phyloP scores from a whole-genome alignment of 2,113 vertebrate species.

The Varanus komodoensis region DNA sequence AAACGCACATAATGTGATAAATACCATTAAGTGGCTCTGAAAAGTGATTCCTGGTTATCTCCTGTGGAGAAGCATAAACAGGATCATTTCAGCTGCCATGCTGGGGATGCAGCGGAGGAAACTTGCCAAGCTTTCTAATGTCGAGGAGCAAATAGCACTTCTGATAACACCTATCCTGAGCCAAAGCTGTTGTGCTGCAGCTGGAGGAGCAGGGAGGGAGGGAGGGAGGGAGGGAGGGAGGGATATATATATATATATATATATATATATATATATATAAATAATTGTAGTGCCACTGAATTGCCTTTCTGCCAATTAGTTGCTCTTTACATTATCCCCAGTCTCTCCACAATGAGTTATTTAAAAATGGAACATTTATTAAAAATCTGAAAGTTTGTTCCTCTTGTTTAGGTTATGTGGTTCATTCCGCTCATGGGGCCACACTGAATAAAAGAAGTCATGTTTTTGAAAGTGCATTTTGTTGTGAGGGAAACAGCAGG shows the following conservation, averaged over 20 bases:
- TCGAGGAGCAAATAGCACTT: neutral
- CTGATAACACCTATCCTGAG: neutral
- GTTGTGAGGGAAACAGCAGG: neutral
- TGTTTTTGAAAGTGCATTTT: neutral
- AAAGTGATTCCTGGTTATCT: conserved; percentile 30
- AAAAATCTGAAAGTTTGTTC: too few relatives aligned
- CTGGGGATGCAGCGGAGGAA: neutral
- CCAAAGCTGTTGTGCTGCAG: neutral
- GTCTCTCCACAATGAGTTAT: neutral
- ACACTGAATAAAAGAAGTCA: neutral
- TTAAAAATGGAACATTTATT: neutral
- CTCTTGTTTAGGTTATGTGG: neutral
- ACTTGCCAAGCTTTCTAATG: conserved; percentile 1
- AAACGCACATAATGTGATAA: conserved; percentile 29
- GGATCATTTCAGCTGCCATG: conserved; percentile 9
- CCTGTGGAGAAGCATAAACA: conserved; percentile 16
- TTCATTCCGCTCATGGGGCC: neutral
- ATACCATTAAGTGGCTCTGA: conserved; percentile 24
- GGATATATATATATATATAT: too few relatives aligned
- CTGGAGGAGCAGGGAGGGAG: neutral
- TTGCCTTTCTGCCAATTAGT: neutral
- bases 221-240: too few relatives aligned
- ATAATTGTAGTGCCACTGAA: neutral
- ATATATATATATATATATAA: neutral
- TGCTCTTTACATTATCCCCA: neutral